phyloP scores from a whole-genome alignment of 2,888 invertebrate species.

The Coremacera marginata region DNA sequence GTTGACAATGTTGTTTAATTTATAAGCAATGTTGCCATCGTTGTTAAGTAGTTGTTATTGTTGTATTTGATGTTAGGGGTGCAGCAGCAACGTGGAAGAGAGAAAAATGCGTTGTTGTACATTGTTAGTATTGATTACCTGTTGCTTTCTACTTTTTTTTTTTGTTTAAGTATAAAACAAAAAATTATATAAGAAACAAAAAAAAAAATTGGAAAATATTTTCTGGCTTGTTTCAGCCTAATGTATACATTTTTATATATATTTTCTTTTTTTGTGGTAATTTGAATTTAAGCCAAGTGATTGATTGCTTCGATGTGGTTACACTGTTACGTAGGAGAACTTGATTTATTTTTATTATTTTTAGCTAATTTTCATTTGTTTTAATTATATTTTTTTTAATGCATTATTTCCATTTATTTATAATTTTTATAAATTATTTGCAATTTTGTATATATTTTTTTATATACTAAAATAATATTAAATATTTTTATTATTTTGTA shows the following conservation, averaged over 20 bases:
- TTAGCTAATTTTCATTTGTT: neutral
- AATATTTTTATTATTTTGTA: neutral
- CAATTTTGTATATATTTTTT: neutral
- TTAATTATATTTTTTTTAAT: neutral
- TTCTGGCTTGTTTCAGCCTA: neutral
- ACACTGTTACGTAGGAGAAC: neutral
- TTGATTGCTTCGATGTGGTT: constrained; percentile 11
- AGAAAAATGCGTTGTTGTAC: constrained; percentile 32
- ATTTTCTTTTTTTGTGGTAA: neutral
- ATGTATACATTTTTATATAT: neutral
- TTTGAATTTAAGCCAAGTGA: constrained; percentile 8
- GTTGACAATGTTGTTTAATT: neutral
- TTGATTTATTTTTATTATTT: neutral
- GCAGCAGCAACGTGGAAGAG: constrained; percentile 28
- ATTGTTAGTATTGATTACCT: constrained; percentile 22
- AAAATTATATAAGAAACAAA: neutral
- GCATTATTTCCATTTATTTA: neutral
- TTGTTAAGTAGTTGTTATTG: constrained; percentile 39
- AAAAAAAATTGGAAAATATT: constrained; percentile 20
- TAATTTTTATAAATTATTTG: neutral
- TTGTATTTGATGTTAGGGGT: constrained; percentile 13
- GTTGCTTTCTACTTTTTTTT: constrained; percentile 1
- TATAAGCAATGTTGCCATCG: constrained; percentile 24
- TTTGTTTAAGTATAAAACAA: neutral
- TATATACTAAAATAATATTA: neutral